A percentile compares a stretch with the other conserved stretches of the same genome.
phyloP scores from a whole-genome alignment of 2,888 invertebrate genomes.

The Stenotaenia linearis region DNA sequence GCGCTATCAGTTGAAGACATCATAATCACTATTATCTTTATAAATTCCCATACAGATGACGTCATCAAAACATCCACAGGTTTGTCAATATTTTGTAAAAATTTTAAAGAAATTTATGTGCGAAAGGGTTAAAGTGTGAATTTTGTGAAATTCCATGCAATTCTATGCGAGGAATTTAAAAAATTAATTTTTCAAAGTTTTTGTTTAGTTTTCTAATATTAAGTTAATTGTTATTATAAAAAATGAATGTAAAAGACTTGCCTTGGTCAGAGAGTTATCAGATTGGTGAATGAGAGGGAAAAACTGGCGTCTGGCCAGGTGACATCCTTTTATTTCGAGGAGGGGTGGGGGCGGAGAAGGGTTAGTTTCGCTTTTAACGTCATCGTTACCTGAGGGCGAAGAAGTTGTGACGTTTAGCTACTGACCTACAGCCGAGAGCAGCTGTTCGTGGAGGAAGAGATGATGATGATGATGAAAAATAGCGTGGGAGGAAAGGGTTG shows the following conservation, averaged over 20 bases:
- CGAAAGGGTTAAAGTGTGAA: too few relatives aligned
- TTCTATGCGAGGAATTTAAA: too few relatives aligned
- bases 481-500: neutral
- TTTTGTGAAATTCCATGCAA: too few relatives aligned
- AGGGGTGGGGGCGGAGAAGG: conserved; percentile 6
- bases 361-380: conserved; percentile 3
- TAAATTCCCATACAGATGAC: too few relatives aligned
- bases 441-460: neutral
- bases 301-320: neutral
- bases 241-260: neutral
- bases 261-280: neutral
- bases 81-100: too few relatives aligned
- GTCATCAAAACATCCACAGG: too few relatives aligned
- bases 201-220: neutral
- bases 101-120: too few relatives aligned
- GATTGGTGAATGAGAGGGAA: neutral
- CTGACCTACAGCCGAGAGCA: conserved; percentile 7
- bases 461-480: neutral
- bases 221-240: too few relatives aligned
- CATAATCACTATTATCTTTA: too few relatives aligned
- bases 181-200: too few relatives aligned
- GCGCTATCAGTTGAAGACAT: too few relatives aligned
- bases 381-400: neutral
- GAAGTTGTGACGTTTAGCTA: neutral
- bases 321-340: conserved; percentile 1